phyloP scores from a whole-genome alignment of 2,113 vertebrate genomes.

The Dromiciops gliroides region DNA sequence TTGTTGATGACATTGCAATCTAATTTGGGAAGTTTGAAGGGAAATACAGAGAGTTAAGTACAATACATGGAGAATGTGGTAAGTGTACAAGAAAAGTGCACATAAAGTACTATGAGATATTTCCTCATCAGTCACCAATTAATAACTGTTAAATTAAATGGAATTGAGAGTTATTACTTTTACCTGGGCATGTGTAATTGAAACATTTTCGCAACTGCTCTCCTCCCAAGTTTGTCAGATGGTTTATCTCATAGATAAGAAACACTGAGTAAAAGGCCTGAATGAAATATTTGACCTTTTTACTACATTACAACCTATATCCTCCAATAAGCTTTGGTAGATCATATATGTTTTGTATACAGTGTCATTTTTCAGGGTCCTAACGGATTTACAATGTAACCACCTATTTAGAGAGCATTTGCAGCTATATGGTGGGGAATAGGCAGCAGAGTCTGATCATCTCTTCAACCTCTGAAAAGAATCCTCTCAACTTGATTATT shows the following conservation, averaged over 20 bases:
- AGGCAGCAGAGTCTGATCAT: not conserved
- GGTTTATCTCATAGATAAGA: not conserved
- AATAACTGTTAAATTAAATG: not conserved
- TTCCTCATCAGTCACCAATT: not conserved
- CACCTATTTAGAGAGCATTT: not conserved
- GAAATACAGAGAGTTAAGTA: not conserved
- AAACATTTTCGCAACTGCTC: not conserved
- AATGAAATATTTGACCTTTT: too few species aligned
- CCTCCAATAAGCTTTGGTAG: not conserved
- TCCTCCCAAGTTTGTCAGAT: not conserved
- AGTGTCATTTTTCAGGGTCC: not conserved
- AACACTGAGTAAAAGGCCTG: not conserved
- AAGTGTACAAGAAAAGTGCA: not conserved
- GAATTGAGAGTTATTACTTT: not conserved
- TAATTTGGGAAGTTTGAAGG: not conserved
- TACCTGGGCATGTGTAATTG: too few species aligned
- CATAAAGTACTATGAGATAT: not conserved
- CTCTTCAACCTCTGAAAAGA: not conserved
- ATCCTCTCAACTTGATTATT: not conserved
- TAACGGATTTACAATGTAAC: not conserved
- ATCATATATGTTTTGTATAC: not conserved
- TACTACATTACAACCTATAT: not conserved
- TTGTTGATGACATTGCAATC: not conserved
- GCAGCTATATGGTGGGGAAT: not conserved
- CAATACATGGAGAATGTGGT: not conserved